Evolutionary conservation across 2,888 invertebrate genomes (phyloP), one percentile per base, ranked within the genome.

Genomic region (Eudasyphora cyanicolor): DNA sequence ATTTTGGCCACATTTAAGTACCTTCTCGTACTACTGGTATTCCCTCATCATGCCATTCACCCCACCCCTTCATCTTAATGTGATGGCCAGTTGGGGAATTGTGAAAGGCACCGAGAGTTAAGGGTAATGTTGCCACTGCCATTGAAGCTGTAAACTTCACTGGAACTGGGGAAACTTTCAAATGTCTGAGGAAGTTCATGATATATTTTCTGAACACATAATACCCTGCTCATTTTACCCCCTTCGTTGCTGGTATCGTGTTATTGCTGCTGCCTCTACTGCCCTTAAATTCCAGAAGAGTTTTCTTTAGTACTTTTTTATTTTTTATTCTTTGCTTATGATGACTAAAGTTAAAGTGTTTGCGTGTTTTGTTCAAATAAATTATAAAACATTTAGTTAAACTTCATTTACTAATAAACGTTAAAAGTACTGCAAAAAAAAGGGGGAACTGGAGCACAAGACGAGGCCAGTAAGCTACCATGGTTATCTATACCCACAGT

Each of bases 381-480:
- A 82, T 82, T 62, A 82, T 29, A 24, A 82, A 77, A 77, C 67
- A 73, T 54, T 81, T 76, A 67, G 45, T 60, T 69, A 35, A 69
- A 79, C 35, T 79, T 62, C 14, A 75, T 19, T 69, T 75, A 32
- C 42, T 45, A 67, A 42, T 67, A 64, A 64, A 51, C 71, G 27
- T n/a, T n/a, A n/a, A n/a, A 42, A n/a, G 1, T 3, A 35, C 12
- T 49, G 27, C 6, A 12, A 27, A n/a, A 24, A 38, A 5, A 35
- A 42, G 57, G 35, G 7, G 5, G 21, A 10, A 32, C 64, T 64
- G 10, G n/a, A 10, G 12, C 38, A n/a, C n/a, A n/a, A 45, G n/a
- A 45, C 45, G 6, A n/a, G 45, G 6, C 14, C 45, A 45, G 45
- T 45, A 45, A 12, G 45, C 45, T n/a, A 45, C 2, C n/a, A n/a